Evolutionary conservation across 2,888 invertebrate genomes (phyloP).

Genomic region (Xestia sexstrigata): DNA sequence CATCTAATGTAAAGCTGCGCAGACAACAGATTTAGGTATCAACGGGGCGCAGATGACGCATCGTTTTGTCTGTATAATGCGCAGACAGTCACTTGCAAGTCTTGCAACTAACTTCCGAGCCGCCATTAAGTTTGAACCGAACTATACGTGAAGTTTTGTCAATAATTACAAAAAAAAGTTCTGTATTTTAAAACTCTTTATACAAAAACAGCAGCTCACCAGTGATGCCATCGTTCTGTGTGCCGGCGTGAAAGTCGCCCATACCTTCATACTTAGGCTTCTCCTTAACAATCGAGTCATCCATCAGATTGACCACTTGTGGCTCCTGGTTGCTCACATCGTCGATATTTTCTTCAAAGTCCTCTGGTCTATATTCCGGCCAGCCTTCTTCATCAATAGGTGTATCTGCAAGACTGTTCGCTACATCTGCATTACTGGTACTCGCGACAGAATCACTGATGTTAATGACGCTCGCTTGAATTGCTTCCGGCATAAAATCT

Average conservation of each 20-base stretch:
- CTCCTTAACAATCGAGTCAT: constrained; percentile 72
- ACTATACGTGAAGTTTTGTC: neutral
- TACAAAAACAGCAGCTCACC: constrained; percentile 74
- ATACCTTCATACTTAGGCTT: constrained; percentile 83
- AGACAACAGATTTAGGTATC: no score
- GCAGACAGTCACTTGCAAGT: no score
- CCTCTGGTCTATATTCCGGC: constrained; percentile 88
- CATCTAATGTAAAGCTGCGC: no score
- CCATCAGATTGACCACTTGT: constrained; percentile 77
- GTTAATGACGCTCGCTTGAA: constrained; percentile 72
- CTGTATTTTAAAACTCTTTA: neutral
- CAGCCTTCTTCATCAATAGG: constrained; percentile 90
- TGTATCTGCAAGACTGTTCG: constrained; percentile 70
- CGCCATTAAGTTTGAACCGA: no score
- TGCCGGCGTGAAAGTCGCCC: constrained; percentile 91
- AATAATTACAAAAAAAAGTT: neutral
- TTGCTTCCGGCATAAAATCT: constrained; percentile 71
- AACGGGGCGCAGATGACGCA: no score
- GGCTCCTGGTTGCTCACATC: constrained; percentile 55
- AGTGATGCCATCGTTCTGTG: constrained; percentile 93
- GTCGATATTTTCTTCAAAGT: constrained; percentile 83
- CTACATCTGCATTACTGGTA: constrained; percentile 69
- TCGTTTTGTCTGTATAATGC: no score
- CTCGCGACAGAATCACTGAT: constrained; percentile 77
- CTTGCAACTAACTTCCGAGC: no score